Percentiles rank a stretch among this genome's conserved stretches.
phyloP scores from a whole-genome alignment of 2,113 vertebrate species.

The Dasyornis broadbenti region DNA sequence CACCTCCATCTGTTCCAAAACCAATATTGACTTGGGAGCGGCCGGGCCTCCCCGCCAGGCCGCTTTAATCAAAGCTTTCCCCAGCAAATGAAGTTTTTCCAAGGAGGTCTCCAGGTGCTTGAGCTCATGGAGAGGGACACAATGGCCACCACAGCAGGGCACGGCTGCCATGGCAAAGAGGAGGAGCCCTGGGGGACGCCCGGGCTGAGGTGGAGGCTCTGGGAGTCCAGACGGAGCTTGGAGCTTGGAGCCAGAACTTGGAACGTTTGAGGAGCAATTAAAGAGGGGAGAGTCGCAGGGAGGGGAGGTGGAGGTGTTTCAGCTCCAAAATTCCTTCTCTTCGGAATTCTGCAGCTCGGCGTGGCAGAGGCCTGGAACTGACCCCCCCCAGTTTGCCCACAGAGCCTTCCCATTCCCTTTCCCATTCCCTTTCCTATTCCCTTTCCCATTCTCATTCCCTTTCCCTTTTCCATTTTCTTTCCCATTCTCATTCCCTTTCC shows the following conservation, averaged over 20 bases:
- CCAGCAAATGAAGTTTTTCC: constrained; percentile 50
- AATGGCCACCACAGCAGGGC: neutral
- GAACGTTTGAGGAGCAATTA: neutral
- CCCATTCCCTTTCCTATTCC: neutral
- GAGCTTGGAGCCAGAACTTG: neutral
- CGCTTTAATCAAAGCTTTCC: constrained; percentile 48
- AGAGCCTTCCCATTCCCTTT: neutral
- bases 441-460: too few relatives aligned
- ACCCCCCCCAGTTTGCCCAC: too few relatives aligned
- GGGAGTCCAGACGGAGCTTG: neutral
- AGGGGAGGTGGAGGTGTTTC: neutral
- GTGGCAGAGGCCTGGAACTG: neutral
- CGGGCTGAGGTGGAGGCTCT: neutral
- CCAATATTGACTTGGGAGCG: constrained; percentile 33
- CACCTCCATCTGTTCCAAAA: constrained; percentile 39
- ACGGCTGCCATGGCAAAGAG: neutral
- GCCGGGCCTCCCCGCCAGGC: constrained; percentile 35
- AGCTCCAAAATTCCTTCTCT: neutral
- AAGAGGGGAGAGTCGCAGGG: neutral
- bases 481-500: neutral
- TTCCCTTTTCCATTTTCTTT: neutral
- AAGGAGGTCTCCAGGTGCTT: constrained; percentile 54
- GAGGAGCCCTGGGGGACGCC: neutral
- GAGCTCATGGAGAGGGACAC: neutral
- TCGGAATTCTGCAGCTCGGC: neutral